Conservation (phyloP, 92 coral and sea anemone species). For the Phenganax marumi region DNA sequence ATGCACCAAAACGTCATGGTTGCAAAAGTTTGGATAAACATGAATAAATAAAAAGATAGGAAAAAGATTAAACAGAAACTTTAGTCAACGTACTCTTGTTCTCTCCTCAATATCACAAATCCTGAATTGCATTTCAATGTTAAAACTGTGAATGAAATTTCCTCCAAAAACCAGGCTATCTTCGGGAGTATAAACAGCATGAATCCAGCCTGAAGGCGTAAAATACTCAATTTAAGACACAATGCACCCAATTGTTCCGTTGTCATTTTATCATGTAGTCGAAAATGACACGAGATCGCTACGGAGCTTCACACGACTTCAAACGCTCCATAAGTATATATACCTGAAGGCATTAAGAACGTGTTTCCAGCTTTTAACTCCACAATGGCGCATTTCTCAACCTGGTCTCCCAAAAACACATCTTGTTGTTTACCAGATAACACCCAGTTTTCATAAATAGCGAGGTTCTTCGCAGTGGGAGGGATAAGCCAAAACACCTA, state of each 20-base stretch:
- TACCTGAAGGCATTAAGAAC: conserved; percentile 95
- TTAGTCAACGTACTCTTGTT: conserved; percentile 48
- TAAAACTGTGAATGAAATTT: conserved; percentile 85
- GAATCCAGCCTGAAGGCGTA: conserved; percentile 80
- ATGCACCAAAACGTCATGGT: not conserved
- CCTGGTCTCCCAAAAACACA: conserved; percentile 96
- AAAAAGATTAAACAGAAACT: too few species aligned
- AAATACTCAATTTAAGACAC: too few species aligned
- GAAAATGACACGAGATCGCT: too few species aligned
- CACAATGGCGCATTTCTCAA: conserved; percentile 79
- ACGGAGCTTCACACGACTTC: not conserved
- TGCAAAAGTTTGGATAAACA: not conserved
- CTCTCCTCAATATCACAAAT: conserved; percentile 87
- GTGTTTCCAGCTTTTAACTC: conserved; percentile 79
- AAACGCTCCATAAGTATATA: not conserved
- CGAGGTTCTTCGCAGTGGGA: conserved; percentile 85
- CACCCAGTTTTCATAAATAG: conserved; percentile 87
- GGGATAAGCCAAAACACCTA: conserved; percentile 97
- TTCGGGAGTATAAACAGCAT: conserved; percentile 90
- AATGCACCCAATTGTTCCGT: too few species aligned
- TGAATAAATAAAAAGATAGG: too few species aligned
- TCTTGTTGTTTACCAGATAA: conserved; percentile 98
- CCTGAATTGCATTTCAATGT: conserved; percentile 78
- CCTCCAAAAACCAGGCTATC: conserved; percentile 98
- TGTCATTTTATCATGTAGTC: too few species aligned